Base-by-base conservation (phyloP, 2,797 vertebrate species). In the Characodon lateralis region DNA sequence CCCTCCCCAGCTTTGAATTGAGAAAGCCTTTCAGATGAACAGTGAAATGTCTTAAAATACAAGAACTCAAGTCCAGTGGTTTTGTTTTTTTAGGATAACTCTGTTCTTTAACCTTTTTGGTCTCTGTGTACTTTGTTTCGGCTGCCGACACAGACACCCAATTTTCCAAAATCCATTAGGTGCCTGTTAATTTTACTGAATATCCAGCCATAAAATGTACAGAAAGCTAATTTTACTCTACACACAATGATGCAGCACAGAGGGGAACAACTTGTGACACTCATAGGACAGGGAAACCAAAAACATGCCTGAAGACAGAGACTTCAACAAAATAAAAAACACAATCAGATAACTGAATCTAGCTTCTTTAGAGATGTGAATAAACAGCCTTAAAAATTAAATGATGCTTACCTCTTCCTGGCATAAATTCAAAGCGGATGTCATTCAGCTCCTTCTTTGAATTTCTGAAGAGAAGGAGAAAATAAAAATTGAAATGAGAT, bases 371-470 rank as follows among this genome's bases (percentile, higher is more conserved):
- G 53, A 66, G 63, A 20, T 5, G 1, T 41, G 41, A 46, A 14
- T n/a, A 58, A 58, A 58, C 55, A 58, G 24, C 24, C 24, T 68
- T 13, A 53, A 39, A 39, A 75, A n/a, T 55, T 0, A 69, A 5
- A 53, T 6, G 39, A 3, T 0, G 75, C 95, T 95, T 73, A 98
- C 98, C 98, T 98, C 97, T 97, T 73, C 98, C 98, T 74, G 97
- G 98, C 94, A 97, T 98, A 77, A 99, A 99, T 91, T 99, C 98
- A 90, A 99, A 99, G 89, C 98, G 95, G 90, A 99, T 99, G 89
- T 99, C 98, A 81, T 99, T 99, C 77, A 99, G 95, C 83, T 99
- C 98, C 93, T 98, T 99, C 95, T 99, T 99, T 76, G 96, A 97
- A 96, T 99, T 99, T 94, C 98, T 99, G 90, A 12, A 66, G 71